Evolutionary conservation across 2,888 invertebrate species (phyloP).

Genomic region (Epicampocera succincta): DNA sequence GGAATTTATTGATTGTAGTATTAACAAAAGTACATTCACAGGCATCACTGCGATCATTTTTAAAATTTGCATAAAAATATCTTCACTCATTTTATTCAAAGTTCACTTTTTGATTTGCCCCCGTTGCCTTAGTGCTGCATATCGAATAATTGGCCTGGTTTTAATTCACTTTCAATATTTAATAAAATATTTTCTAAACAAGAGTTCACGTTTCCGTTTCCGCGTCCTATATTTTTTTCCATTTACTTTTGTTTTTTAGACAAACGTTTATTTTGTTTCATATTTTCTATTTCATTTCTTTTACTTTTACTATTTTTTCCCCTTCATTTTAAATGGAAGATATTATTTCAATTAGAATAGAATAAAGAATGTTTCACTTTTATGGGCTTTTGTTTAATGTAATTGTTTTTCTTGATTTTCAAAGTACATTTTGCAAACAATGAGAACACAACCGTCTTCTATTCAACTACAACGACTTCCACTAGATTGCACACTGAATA

Average conservation of each 20-base stretch:
- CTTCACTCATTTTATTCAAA: conserved; percentile 1
- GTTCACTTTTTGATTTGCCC: neutral
- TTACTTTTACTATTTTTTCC: neutral
- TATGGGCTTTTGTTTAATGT: conserved; percentile 22
- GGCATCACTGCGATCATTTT: too few relatives aligned
- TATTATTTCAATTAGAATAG: conserved; percentile 37
- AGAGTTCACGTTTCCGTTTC: conserved; percentile 61
- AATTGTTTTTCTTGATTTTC: conserved; percentile 18
- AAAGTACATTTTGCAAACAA: conserved; percentile 44
- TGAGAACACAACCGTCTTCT: conserved; percentile 53
- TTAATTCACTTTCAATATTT: conserved; percentile 33
- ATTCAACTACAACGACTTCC: conserved; percentile 64
- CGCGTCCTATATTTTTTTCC: conserved; percentile 25
- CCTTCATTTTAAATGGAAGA: neutral
- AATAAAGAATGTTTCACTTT: conserved; percentile 41
- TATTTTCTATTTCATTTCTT: conserved; percentile 4
- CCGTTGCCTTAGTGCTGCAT: neutral
- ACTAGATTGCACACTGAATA: conserved; percentile 66
- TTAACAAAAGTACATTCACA: too few relatives aligned
- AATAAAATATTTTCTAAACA: conserved; percentile 27
- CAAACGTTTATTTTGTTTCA: conserved; percentile 14
- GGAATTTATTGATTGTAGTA: too few relatives aligned
- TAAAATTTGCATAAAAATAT: conserved; percentile 1
- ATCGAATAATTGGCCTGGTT: neutral
- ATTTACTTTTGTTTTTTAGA: conserved; percentile 1